Evolutionary conservation across 2,797 vertebrate genomes (phyloP), one percentile per base, ranked within the genome.

Genomic region (Arrhamphus sclerolepis): DNA sequence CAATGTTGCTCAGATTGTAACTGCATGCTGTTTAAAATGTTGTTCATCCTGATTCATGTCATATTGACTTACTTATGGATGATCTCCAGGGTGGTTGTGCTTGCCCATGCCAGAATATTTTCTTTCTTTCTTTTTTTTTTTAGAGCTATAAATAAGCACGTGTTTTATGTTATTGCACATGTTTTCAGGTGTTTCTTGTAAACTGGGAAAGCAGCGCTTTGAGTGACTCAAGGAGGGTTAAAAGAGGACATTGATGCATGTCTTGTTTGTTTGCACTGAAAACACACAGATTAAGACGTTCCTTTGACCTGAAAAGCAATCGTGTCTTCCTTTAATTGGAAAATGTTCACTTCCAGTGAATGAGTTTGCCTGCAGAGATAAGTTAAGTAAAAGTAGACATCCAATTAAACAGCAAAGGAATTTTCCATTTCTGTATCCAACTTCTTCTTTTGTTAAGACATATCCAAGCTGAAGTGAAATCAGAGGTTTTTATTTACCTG

Each of bases 401-500:
- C 90, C 91, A 93, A 94, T 94, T 94, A 93, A 93, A 92, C 78
- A 89, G 84, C 65, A 77, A 68, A 72, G 21, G 68, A 88, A 86
- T 88, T 91, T 90, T 91, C 75, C 86, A 89, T 89, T 87, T 86
- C 82, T 84, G 87, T 87, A 81, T 84, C 70, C 64, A 72, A 81
- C 89, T 86, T 78, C 85, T 74, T 85, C 90, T 85, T 94, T 93
- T 93, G 90, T 92, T 84, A 88, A 85, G 67, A 84, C 87, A 91
- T 86, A 87, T 87, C 91, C 87, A 68, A 78, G 84, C 88, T 82
- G 82, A 91, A 92, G 91, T 91, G 87, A 92, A 92, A 93, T 93
- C 91, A 92, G 90, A 91, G 89, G 82, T 85, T 90, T 85, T 88
- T 87, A 90, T 92, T 90, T 91, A 92, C 91, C 89, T 90, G 82